phyloP scores from a whole-genome alignment of 2,797 vertebrate genomes.

The Petrocephalus sullivani region DNA sequence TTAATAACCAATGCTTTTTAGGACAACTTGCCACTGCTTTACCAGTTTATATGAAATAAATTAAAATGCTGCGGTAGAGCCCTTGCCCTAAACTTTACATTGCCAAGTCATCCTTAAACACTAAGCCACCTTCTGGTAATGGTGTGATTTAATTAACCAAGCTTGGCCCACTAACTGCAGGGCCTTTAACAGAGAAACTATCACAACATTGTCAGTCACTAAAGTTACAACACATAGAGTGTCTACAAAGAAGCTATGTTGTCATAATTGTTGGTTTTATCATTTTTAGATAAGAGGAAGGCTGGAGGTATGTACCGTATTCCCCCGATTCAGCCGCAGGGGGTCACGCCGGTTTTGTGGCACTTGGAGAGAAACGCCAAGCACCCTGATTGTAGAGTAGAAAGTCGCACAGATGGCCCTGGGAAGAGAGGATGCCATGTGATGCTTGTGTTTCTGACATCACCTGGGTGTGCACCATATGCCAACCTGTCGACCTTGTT shows the following conservation, averaged over 20 bases:
- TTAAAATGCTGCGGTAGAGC: not conserved
- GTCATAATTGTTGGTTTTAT: not conserved
- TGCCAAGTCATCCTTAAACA: not conserved
- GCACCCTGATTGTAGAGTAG: constrained; percentile 63
- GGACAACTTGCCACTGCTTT: not conserved
- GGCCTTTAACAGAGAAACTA: not conserved
- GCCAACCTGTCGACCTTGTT: constrained; percentile 56
- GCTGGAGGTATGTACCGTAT: not conserved
- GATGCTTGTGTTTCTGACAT: constrained; percentile 49
- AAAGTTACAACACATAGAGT: not conserved
- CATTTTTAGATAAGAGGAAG: not conserved
- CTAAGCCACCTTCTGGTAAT: not conserved
- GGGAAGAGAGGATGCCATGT: constrained; percentile 46
- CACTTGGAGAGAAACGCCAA: constrained; percentile 51
- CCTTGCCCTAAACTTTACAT: not conserved
- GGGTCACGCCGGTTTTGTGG: not conserved
- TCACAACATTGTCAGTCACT: not conserved
- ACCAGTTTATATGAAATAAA: not conserved
- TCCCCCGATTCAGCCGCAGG: not conserved
- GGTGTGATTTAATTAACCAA: not conserved
- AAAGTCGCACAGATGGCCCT: constrained; percentile 65
- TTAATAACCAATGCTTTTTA: not conserved
- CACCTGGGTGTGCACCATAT: constrained; percentile 67
- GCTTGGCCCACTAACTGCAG: not conserved
- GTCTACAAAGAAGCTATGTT: not conserved